Evolutionary conservation across 2,113 vertebrate genomes (phyloP), one percentile per base, ranked within the genome.

Genomic region (Gymnocephalus cernua): DNA sequence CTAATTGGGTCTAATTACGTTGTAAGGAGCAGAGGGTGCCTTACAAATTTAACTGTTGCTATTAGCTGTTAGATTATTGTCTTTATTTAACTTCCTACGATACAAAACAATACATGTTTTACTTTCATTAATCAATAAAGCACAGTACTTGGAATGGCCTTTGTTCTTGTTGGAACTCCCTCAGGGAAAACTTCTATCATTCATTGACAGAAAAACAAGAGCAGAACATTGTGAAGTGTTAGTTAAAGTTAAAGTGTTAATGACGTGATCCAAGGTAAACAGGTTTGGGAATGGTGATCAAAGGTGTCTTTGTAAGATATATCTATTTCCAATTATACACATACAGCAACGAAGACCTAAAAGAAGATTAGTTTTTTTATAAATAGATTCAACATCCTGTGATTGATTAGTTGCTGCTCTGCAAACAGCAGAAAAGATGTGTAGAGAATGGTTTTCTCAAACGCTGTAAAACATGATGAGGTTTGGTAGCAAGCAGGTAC

Each of bases 391-490:
- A 6, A 0, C 41, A 59, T 29, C 32, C 66, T 57, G 63, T 65
- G 64, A 79, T 32, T 21, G 25, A 71, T 54, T 48, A 41, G 56
- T 27, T 47, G 15, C 25, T 8, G 58, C 38, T 32, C 44, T 50
- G 51, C 54, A 61, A 71, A 67, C 32, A 35, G 50, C 44, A 45
- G 47, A 4, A 25, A 29, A 32, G 50, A 64, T 50, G 27, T 54
- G 64, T 32, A 6, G 41, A 4, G n/a, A 63, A 4, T 51, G 23
- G 29, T 50, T 83, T 47, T 29, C 48, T 71, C 41, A 50, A 63
- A 58, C 16, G 57, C 86, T 69, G 51, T 57, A 53, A 83, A 72
- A 68, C 48, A 71, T 19, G 27, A 70, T 48, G 29, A 29, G 11
- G 59, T 71, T 74, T 59, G 23, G 47, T 16, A 19, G 61, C 1